Conservation (phyloP, 2,113 vertebrate genomes). For the Ailurus styani region DNA sequence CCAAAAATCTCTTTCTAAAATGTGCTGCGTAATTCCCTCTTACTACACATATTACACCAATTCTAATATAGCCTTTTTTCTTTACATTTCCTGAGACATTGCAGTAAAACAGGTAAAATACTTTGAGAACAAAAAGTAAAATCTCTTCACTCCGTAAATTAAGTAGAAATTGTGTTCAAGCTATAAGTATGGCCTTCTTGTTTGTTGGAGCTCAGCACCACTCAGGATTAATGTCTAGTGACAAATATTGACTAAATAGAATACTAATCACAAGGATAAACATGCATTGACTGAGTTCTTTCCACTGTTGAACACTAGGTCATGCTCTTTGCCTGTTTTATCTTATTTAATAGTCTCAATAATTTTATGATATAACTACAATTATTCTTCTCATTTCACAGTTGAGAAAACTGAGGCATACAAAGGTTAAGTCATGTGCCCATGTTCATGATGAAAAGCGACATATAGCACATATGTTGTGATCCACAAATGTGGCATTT, state of each 20-base stretch:
- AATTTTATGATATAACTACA: neutral
- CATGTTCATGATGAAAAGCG: neutral
- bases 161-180: neutral
- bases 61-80: neutral
- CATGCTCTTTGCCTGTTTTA: neutral
- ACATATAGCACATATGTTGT: neutral
- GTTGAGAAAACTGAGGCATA: neutral
- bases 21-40: neutral
- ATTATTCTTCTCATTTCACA: neutral
- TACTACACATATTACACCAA: neutral
- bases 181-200: neutral
- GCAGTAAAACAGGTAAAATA: neutral
- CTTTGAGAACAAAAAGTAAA: neutral
- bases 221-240: neutral
- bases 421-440: neutral
- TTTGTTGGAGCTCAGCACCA: neutral
- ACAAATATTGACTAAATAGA: neutral
- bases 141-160: neutral
- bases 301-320: neutral
- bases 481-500: neutral
- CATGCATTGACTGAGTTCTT: neutral
- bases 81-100: neutral
- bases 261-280: neutral
- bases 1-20: conserved; percentile 9
- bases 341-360: neutral